Evolutionary conservation across 2,113 vertebrate genomes (phyloP).

Genomic region (Burhinus oedicnemus): DNA sequence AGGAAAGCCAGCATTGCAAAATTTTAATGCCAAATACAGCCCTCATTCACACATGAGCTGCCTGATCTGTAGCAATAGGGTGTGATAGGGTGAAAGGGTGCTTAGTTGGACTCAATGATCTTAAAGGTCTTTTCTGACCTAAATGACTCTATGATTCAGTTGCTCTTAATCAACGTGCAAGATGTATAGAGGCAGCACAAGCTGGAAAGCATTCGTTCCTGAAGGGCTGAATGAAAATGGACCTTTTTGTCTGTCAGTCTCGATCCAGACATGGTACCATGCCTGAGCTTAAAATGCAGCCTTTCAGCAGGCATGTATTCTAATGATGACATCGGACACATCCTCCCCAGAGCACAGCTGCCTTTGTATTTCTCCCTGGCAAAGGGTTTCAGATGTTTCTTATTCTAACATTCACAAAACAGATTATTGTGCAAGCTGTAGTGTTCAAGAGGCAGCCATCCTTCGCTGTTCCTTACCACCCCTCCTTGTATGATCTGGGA

Average conservation of each 20-base stretch:
- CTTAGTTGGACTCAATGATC: not conserved
- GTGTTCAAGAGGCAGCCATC: not conserved
- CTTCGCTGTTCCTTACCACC: not conserved
- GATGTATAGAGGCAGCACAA: not conserved
- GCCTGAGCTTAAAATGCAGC: not conserved
- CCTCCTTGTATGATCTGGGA: not conserved
- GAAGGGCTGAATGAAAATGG: not conserved
- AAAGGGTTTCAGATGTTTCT: not conserved
- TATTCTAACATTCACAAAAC: not conserved
- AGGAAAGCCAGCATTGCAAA: not conserved
- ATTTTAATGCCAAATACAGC: not conserved
- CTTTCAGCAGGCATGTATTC: not conserved
- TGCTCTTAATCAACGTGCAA: not conserved
- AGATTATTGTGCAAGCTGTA: not conserved
- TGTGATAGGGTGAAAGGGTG: not conserved
- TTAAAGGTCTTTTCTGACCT: not conserved
- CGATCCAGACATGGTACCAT: not conserved
- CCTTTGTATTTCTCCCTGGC: not conserved
- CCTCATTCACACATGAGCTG: not conserved
- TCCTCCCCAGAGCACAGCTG: not conserved
- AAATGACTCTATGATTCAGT: not conserved
- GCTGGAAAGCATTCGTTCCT: not conserved
- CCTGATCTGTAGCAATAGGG: not conserved
- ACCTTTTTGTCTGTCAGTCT: not conserved
- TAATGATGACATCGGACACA: accelerated